phyloP scores from a whole-genome alignment of 1,140 invertebrate species.

The Xylocopa sonorina region DNA sequence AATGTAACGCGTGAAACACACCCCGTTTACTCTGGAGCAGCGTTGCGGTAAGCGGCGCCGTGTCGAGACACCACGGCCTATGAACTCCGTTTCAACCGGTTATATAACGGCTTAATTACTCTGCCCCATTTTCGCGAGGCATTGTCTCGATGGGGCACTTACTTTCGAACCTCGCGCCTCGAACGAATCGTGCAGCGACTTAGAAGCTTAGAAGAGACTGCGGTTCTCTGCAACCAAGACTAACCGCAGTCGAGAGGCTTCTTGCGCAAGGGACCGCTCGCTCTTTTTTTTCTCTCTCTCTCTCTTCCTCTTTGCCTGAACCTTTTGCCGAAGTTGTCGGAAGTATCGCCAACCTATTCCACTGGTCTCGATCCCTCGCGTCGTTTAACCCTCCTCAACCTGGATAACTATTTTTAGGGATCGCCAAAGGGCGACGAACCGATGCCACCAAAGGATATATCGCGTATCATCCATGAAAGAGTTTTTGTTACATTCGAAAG shows the following conservation, averaged over 20 bases:
- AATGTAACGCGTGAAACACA: constrained; percentile 29
- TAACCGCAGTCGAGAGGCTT: constrained; percentile 60
- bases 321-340: constrained; percentile 32
- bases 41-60: constrained; percentile 41
- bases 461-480: too few species aligned
- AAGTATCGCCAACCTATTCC: constrained; percentile 23
- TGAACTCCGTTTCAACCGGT: constrained; percentile 70
- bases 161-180: constrained; percentile 68
- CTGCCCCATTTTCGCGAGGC: constrained; percentile 76
- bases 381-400: constrained; percentile 6
- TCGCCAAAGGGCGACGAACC: not conserved
- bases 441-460: not conserved
- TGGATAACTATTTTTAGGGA: too few species aligned
- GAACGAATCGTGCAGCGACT: constrained; percentile 56
- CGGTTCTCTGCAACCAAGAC: constrained; percentile 37
- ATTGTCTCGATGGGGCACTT: constrained; percentile 77
- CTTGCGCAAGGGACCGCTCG: constrained; percentile 55
- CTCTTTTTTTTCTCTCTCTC: constrained; percentile 25
- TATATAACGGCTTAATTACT: constrained; percentile 80
- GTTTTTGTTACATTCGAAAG: too few species aligned
- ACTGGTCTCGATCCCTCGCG: not conserved
- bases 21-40: constrained; percentile 48
- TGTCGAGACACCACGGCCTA: constrained; percentile 64
- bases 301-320: not conserved
- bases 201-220: constrained; percentile 61